Evolutionary conservation across 2,888 invertebrate genomes (phyloP), one percentile per base, ranked within the genome.

Genomic region (Leptogaster cylindrica): DNA sequence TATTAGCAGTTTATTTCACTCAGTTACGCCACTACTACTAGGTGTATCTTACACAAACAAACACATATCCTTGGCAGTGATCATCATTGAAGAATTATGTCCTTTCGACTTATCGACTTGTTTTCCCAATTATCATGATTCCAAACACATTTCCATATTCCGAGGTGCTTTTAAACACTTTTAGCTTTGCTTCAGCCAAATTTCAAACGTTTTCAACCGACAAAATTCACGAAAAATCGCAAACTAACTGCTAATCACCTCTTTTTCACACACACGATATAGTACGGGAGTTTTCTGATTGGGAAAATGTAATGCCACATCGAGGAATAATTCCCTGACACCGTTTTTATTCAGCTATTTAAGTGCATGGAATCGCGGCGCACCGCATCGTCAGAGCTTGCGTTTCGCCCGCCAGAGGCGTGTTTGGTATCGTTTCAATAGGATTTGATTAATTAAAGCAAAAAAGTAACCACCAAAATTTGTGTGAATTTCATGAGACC

Each of bases 41-140:
- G 12, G 41, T n/a, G n/a, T 39, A 1, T 7, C 31, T 33, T 41
- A 33, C 50, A 61, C 31, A 23, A 46, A 44, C 64, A 67, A 44
- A 36, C 41, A 14, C 58, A 48, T 65, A 65, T 66, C 66, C 65
- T 65, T 68, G 65, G 33, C 46, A 70, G 71, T 68, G 68, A 68
- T 67, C 66, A 68, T 71, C 16, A 27, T 58, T n/a, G 16, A 64
- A 39, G 12, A 55, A 3, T 44, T 50, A 44, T 50, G 23, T 27
- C 51, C 50, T 39, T 39, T 23, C 25, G 51, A 25, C 31, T 36
- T 23, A 44, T 8, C 20, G 12, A 41, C 14, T 27, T 44, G 14
- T 8, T 28, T 61, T 36, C n/a, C 36, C 51, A 27, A 16, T 51
- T 65, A 65, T 65, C 65, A 65, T 51, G 39, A 65, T 48, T 41